Percentiles rank a stretch among this genome's conserved stretches.
Evolutionary conservation across 2,888 invertebrate species (phyloP).

Genomic region (Boloria selene): DNA sequence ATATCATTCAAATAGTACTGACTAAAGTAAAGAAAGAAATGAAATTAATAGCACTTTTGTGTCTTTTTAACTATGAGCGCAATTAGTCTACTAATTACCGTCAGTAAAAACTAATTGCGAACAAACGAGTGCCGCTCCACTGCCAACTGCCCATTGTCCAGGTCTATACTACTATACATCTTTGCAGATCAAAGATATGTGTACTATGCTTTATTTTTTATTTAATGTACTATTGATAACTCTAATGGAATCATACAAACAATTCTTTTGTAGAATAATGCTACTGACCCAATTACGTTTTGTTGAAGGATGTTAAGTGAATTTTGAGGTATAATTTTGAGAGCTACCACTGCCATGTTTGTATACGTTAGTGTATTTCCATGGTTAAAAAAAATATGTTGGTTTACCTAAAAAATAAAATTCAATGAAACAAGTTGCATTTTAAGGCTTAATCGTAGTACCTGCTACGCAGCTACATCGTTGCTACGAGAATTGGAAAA

Average conservation of each 20-base stretch:
- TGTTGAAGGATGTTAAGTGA: too few species aligned
- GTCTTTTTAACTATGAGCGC: conserved; percentile 13
- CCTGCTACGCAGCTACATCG: conserved; percentile 27
- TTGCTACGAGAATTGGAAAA: background rate
- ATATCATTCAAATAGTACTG: too few species aligned
- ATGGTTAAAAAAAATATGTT: too few species aligned
- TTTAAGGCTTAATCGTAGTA: conserved; percentile 19
- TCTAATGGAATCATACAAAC: too few species aligned
- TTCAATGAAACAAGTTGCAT: conserved; percentile 4
- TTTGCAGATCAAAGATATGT: background rate
- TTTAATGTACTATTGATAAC: background rate
- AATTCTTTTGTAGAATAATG: too few species aligned
- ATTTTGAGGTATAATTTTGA: too few species aligned
- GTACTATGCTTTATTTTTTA: background rate
- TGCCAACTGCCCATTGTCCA: conserved; percentile 13
- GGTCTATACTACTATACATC: background rate
- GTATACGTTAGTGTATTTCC: too few species aligned
- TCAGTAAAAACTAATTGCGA: conserved; percentile 28
- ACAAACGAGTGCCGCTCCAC: conserved; percentile 1
- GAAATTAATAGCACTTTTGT: conserved; percentile 17
- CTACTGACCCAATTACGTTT: too few species aligned
- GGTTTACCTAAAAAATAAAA: background rate
- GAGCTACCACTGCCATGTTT: too few species aligned
- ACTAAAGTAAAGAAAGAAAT: background rate
- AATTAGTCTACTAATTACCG: conserved; percentile 29